Conservation (phyloP, 2,113 vertebrate species). For the Ptilorrhoa leucosticta region DNA sequence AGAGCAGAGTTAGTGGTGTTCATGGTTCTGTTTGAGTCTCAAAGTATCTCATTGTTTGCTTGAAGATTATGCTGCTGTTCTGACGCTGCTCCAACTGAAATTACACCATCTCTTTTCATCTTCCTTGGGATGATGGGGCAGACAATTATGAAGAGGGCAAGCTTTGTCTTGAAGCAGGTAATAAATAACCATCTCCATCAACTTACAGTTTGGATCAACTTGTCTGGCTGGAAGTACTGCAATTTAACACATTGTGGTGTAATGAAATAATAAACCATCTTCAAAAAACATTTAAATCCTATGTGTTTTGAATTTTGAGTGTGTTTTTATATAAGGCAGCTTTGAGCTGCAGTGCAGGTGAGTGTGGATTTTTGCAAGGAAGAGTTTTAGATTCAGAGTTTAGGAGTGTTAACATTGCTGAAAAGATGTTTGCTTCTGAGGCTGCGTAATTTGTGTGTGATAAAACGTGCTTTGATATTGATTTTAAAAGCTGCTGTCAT, state of each 20-base stretch:
- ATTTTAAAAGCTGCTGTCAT: slow-evolving; percentile 8
- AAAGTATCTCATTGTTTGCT: background rate
- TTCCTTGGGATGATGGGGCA: slow-evolving; percentile 14
- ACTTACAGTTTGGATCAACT: slow-evolving; percentile 37
- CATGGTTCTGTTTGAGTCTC: background rate
- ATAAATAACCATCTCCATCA: slow-evolving; percentile 40
- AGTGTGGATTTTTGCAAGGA: background rate
- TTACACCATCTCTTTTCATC: slow-evolving; percentile 37
- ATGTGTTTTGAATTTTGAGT: background rate
- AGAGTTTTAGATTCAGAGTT: background rate
- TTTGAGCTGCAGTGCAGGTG: background rate
- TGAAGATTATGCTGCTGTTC: background rate
- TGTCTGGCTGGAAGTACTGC: slow-evolving; percentile 56
- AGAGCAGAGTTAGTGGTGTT: background rate
- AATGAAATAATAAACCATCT: background rate
- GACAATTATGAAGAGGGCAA: slow-evolving; percentile 37
- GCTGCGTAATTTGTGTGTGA: background rate
- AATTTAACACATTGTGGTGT: slow-evolving; percentile 1
- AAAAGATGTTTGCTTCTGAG: background rate
- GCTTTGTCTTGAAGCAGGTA: slow-evolving; percentile 56
- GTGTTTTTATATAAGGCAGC: background rate
- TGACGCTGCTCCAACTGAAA: slow-evolving; percentile 1
- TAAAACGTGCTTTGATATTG: background rate
- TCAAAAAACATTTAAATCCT: background rate
- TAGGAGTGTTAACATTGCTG: background rate